phyloP scores from a whole-genome alignment of 2,797 vertebrate species.

The Sebastes minor region DNA sequence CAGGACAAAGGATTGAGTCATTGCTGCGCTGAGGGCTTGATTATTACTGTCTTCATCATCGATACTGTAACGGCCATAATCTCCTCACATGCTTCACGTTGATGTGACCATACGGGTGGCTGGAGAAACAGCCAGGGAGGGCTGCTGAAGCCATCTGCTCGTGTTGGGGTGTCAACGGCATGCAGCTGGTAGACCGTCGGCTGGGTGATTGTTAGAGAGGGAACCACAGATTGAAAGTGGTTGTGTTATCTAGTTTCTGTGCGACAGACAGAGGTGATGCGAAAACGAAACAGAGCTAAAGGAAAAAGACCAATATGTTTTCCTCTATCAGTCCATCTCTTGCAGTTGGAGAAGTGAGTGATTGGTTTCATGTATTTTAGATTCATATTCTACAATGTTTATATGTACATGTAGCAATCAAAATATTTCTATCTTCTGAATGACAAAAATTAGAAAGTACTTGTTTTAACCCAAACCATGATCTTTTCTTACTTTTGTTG shows the following conservation, averaged over 20 bases:
- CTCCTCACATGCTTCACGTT: conserved; percentile 28
- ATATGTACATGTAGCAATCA: background rate
- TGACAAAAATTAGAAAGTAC: too few species aligned
- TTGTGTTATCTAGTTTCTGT: background rate
- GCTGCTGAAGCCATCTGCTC: conserved; percentile 72
- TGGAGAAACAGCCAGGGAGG: conserved; percentile 49
- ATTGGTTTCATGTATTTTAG: background rate
- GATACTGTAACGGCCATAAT: conserved; percentile 2
- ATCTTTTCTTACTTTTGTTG: background rate
- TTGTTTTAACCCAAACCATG: background rate
- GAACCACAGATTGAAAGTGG: background rate
- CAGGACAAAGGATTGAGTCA: conserved; percentile 47
- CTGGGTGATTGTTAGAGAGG: background rate
- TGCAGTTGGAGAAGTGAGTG: background rate
- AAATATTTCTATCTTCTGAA: background rate
- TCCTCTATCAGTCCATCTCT: background rate
- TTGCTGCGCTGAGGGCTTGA: conserved; percentile 35
- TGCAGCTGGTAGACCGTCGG: conserved; percentile 11
- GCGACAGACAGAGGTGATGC: background rate
- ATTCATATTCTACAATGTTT: background rate
- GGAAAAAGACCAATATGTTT: background rate
- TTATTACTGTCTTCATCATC: conserved; percentile 30
- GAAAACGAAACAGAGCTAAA: background rate
- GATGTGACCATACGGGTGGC: conserved; percentile 49
- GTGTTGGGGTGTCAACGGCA: conserved; percentile 25